A percentile compares a stretch with the other conserved stretches of the same genome.
phyloP scores from a whole-genome alignment of 2,113 vertebrate species.

The Pteronura brasiliensis region DNA sequence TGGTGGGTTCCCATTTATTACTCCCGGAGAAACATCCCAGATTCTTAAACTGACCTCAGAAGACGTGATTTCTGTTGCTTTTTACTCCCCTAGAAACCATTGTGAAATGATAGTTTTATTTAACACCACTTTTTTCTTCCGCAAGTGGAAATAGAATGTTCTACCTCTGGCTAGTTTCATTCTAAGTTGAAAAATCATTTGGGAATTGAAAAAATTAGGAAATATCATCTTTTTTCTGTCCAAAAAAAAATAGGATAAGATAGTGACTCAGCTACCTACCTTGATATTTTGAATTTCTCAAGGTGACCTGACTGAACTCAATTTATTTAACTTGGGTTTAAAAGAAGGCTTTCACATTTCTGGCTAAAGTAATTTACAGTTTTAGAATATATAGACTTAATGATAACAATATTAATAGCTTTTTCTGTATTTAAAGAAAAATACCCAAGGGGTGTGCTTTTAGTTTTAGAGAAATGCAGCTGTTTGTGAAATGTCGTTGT shows the following conservation, averaged over 20 bases:
- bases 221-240: conserved; percentile 35
- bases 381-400: conserved; percentile 26
- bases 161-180: conserved; percentile 28
- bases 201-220: conserved; percentile 53
- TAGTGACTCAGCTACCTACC: conserved; percentile 28
- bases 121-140: conserved; percentile 3
- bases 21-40: not conserved
- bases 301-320: conserved; percentile 34
- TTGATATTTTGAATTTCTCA: conserved; percentile 50
- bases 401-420: conserved; percentile 2
- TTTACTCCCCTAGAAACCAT: not conserved
- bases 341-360: conserved; percentile 31
- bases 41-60: not conserved
- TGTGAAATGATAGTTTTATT: not conserved
- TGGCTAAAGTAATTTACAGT: conserved; percentile 35
- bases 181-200: conserved; percentile 33
- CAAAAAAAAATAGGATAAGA: conserved; percentile 38
- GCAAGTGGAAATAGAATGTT: conserved; percentile 19
- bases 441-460: not conserved
- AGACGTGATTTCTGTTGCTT: not conserved
- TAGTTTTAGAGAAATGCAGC: conserved; percentile 46
- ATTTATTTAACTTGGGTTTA: conserved; percentile 16
- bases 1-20: not conserved
- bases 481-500: conserved; percentile 34
- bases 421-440: conserved; percentile 48